These are phyloP conservation scores for Notodonta ziczac DNA, from an alignment of 2,888 invertebrate species.

Conservation along the genomic window DNA sequence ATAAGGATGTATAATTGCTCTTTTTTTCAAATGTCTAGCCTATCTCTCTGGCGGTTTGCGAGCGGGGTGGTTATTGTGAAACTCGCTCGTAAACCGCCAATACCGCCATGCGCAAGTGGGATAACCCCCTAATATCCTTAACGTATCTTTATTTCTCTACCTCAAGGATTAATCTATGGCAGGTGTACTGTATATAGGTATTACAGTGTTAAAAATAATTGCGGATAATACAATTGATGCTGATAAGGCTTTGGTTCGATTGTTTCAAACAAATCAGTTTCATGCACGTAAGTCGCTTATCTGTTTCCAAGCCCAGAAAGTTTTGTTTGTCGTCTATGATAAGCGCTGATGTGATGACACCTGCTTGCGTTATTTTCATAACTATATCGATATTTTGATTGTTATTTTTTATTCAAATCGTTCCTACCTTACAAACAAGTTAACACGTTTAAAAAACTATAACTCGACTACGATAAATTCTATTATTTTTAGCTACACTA, in stretches of 20 bases:
- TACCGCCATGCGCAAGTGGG: no score
- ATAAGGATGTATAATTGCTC: no score
- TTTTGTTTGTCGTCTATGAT: slow-evolving; percentile 16
- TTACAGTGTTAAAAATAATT: slow-evolving; percentile 1
- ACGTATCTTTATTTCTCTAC: no score
- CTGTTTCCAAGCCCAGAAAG: slow-evolving; percentile 25
- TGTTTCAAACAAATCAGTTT: slow-evolving; percentile 6
- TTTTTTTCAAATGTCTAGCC: no score
- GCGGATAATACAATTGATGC: not conserved
- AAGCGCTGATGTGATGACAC: slow-evolving; percentile 15
- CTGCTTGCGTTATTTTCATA: not conserved
- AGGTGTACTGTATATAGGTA: not conserved
- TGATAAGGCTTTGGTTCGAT: slow-evolving; percentile 2
- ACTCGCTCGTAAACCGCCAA: no score
- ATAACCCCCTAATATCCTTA: no score
- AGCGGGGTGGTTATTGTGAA: no score
- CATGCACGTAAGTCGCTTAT: slow-evolving; percentile 13
- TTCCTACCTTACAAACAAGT: not conserved
- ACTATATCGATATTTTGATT: not conserved
- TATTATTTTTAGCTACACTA: no score
- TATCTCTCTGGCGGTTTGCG: no score
- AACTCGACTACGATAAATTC: no score
- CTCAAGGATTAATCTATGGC: no score
- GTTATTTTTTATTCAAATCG: not conserved
- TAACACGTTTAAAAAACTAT: no score